phyloP scores from a whole-genome alignment of 2,113 vertebrate genomes.

The Loxodonta africana region DNA sequence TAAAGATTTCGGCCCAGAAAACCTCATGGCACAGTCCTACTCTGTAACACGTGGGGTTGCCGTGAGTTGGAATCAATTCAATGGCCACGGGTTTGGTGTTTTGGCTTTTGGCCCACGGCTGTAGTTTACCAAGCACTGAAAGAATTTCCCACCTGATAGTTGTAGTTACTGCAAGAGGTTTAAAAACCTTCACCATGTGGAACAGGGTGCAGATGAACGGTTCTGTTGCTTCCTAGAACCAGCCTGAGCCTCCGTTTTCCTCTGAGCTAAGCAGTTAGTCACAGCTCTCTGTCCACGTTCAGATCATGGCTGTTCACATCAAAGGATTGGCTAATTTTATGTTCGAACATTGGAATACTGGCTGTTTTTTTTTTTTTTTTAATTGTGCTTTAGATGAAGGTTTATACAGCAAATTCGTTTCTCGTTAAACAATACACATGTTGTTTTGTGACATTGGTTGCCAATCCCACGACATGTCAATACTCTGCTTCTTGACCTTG shows the following conservation, averaged over 20 bases:
- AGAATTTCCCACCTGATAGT: not conserved
- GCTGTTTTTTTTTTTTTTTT: not conserved
- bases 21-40: too few relatives aligned
- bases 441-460: too few relatives aligned
- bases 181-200: not conserved
- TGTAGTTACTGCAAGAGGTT: not conserved
- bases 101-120: not conserved
- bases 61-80: not conserved
- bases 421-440: too few relatives aligned
- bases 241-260: not conserved
- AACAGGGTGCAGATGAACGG: not conserved
- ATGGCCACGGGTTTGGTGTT: not conserved
- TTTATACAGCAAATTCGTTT: too few relatives aligned
- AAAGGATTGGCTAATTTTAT: not conserved
- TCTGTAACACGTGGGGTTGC: not conserved
- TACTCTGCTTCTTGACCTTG: too few relatives aligned
- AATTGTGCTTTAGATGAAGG: too few relatives aligned
- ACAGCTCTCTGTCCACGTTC: not conserved
- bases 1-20: too few relatives aligned
- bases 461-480: too few relatives aligned
- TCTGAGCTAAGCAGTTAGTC: not conserved
- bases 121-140: not conserved
- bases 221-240: not conserved
- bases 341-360: not conserved
- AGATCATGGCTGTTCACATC: not conserved